Evolutionary conservation across 2,113 vertebrate species (phyloP).

Genomic region (Cepphus grylle): DNA sequence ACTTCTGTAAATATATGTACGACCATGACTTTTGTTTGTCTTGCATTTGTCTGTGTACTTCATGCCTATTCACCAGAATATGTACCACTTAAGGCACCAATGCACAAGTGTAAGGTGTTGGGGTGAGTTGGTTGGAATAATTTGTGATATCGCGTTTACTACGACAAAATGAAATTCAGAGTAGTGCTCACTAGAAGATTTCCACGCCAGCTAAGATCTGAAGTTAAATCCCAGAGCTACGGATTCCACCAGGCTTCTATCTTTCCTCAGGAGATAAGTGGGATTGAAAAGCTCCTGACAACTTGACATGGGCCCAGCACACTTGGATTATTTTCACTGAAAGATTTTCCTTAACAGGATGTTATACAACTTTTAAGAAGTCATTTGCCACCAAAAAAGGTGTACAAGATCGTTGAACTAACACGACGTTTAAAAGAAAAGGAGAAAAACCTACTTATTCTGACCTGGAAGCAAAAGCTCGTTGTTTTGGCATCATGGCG

Average conservation of each 20-base stretch:
- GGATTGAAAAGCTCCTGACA: neutral
- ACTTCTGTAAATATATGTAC: neutral
- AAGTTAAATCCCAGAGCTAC: neutral
- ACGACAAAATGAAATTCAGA: neutral
- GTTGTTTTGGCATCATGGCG: neutral
- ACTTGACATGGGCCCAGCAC: neutral
- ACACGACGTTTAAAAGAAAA: neutral
- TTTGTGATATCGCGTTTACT: neutral
- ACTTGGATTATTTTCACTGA: constrained; percentile 20
- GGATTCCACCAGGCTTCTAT: neutral
- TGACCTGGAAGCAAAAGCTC: neutral
- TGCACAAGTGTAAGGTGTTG: neutral
- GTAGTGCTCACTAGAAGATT: neutral
- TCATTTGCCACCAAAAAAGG: neutral
- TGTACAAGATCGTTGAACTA: neutral
- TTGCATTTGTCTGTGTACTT: neutral
- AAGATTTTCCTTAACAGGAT: neutral
- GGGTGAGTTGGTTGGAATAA: neutral
- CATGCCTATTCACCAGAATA: neutral
- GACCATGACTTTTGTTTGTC: neutral
- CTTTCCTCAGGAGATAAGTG: constrained; percentile 6
- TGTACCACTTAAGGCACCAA: neutral
- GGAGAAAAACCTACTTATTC: neutral
- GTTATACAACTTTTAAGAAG: neutral
- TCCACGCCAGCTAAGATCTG: neutral